Base-by-base conservation (phyloP, 2,797 vertebrate species). In the Epinephelus awoara region DNA sequence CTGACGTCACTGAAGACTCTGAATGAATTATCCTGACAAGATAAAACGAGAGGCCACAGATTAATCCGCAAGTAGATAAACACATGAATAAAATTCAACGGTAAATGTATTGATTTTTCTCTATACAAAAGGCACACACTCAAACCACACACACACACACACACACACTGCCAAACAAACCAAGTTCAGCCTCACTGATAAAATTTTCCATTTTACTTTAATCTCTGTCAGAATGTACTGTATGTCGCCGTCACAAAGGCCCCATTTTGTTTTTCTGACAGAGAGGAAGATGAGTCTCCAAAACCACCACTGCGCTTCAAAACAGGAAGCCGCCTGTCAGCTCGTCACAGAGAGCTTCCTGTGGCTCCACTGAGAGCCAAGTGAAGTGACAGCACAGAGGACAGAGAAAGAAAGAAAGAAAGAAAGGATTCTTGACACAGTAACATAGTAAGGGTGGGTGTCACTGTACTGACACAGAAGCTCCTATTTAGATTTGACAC, bases 301-400 rank as follows among this genome's bases (percentile, higher is more conserved):
- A 77, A 89, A 86, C 77, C 81, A 51, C 76, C n/a, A 42, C 56
- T 58, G 86, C 3, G 49, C 81, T 88, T 81, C 77, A 91, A 94
- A 93, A 93, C 94, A 93, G 93, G 92, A 94, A 93, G 88, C 80
- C 57, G 84, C 66, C 70, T 73, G 69, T 90, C 88, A 84, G 72
- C 55, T 74, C 34, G 27, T 90, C 85, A 80, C 75, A 81, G 38
- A 78, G 65, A 52, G 68, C 81, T 92, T 93, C 92, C 90, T 93
- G 92, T 92, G 85, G 79, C 76, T 80, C 72, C 27, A 38, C 72
- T 17, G 72, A 86, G 73, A 83, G 49, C 15, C 1, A 8, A 75
- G 67, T 70, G 42, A 67, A 61, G 72, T 49, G 51, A 88, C 73
- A 74, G 25, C 42, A 46, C 34, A 71, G 52, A 66, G 29, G 46